These are phyloP conservation scores for Gallinago solitaria DNA, from an alignment of 2,797 vertebrate species.

Conservation along the genomic window DNA sequence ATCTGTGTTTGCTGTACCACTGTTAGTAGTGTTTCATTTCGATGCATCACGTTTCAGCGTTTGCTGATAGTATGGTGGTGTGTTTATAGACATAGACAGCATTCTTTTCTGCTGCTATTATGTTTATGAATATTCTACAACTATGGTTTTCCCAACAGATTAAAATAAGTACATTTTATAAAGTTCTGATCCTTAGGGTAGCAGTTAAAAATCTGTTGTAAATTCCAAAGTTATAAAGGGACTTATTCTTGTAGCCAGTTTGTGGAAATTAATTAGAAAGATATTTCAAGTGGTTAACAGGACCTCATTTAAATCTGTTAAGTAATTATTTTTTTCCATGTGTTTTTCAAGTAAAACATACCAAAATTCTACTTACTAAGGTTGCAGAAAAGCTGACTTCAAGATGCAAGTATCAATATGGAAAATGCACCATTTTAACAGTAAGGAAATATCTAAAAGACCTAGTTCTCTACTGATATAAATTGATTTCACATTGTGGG, in stretches of 20 bases:
- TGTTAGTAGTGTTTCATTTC: conserved; percentile 27
- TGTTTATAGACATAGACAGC: not conserved
- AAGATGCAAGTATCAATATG: not conserved
- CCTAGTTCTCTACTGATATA: not conserved
- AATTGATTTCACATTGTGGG: not conserved
- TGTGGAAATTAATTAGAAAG: not conserved
- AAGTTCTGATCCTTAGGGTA: not conserved
- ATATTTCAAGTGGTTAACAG: not conserved
- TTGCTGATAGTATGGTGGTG: not conserved
- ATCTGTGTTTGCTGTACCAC: not conserved
- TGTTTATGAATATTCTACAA: not conserved
- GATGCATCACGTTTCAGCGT: not conserved
- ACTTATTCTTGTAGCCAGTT: not conserved
- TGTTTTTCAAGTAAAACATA: not conserved
- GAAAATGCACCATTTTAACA: not conserved
- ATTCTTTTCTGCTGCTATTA: conserved; percentile 38
- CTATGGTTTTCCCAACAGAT: not conserved
- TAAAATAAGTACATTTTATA: not conserved
- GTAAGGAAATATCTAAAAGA: not conserved
- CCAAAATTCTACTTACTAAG: not conserved
- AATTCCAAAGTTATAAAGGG: not conserved
- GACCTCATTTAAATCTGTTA: not conserved
- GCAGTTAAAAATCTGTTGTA: not conserved
- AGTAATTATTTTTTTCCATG: not conserved
- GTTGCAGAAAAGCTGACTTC: not conserved